Evolutionary conservation across 2,888 invertebrate genomes (phyloP).

Genomic region (Spilarctia lutea): DNA sequence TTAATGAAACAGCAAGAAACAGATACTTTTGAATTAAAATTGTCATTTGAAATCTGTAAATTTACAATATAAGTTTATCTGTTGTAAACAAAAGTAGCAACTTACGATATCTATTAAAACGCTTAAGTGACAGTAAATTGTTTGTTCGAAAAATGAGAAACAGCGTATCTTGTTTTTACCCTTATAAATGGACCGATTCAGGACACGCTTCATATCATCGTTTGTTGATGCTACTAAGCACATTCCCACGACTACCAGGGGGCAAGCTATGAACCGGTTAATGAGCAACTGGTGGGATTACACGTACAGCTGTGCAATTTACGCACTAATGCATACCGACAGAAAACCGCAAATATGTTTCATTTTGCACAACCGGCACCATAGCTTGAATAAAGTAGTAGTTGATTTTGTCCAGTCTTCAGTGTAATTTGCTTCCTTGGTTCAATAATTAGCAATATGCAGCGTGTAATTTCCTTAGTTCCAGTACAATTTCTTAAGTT

Average conservation of each 20-base stretch:
- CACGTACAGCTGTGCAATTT: slow-evolving; percentile 72
- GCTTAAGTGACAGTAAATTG: slow-evolving; percentile 63
- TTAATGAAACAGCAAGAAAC: background rate
- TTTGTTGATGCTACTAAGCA: slow-evolving; percentile 65
- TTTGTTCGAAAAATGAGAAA: slow-evolving; percentile 53
- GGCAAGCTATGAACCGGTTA: slow-evolving; percentile 68
- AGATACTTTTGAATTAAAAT: background rate
- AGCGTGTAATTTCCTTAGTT: background rate
- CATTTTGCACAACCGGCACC: slow-evolving; percentile 59
- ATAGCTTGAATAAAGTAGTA: slow-evolving; percentile 17
- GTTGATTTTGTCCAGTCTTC: slow-evolving; percentile 16
- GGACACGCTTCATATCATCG: slow-evolving; percentile 42
- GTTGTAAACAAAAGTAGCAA: background rate
- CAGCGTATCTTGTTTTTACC: slow-evolving; percentile 39
- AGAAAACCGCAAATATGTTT: slow-evolving; percentile 72
- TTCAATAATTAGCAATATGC: background rate
- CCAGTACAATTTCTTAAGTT: background rate
- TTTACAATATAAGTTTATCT: background rate
- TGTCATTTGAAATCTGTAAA: background rate
- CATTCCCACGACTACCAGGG: slow-evolving; percentile 73
- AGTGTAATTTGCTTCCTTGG: slow-evolving; percentile 22
- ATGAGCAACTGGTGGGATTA: slow-evolving; percentile 79
- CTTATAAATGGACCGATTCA: slow-evolving; percentile 57
- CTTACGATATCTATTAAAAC: slow-evolving; percentile 53
- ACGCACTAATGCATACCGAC: slow-evolving; percentile 75